Percentiles rank a stretch among this genome's conserved stretches.
Conservation (phyloP, 1,140 invertebrate species). For the Tetramorium parvispinum region DNA sequence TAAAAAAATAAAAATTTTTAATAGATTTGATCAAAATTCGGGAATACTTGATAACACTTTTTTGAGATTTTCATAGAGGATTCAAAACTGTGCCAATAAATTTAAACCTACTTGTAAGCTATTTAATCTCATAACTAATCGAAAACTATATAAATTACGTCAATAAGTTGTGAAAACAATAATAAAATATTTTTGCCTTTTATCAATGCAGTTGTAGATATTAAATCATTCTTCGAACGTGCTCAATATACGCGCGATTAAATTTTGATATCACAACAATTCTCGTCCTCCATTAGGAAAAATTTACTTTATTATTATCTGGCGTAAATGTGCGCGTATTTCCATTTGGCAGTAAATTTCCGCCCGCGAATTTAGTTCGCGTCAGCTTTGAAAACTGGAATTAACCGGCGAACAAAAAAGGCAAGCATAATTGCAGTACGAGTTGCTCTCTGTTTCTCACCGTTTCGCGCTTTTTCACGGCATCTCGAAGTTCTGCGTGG, state of each 20-base stretch:
- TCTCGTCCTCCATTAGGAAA: background rate
- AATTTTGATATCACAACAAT: background rate
- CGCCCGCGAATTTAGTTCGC: conserved; percentile 30
- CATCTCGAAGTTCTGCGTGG: conserved; percentile 42
- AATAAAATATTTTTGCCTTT: background rate
- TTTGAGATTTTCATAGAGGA: too few relatives aligned
- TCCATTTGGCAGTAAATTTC: conserved; percentile 55
- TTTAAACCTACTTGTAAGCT: too few relatives aligned
- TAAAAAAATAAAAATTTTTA: too few relatives aligned
- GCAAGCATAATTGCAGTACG: conserved; percentile 59
- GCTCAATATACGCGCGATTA: conserved; percentile 11
- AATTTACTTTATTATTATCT: conserved; percentile 54
- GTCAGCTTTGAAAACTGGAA: conserved; percentile 65
- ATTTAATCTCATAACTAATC: background rate
- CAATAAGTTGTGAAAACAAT: background rate
- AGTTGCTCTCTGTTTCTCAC: conserved; percentile 43
- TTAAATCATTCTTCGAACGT: background rate
- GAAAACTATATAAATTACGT: background rate
- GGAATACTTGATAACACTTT: too few relatives aligned
- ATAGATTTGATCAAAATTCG: too few relatives aligned
- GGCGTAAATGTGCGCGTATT: conserved; percentile 12
- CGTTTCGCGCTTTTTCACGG: conserved; percentile 11
- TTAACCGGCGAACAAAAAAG: conserved; percentile 62
- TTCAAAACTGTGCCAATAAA: too few relatives aligned
- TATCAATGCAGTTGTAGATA: background rate